These are phyloP conservation scores for Danio jaintianensis DNA, from an alignment of 2,797 vertebrate species.

Conservation along the genomic window DNA sequence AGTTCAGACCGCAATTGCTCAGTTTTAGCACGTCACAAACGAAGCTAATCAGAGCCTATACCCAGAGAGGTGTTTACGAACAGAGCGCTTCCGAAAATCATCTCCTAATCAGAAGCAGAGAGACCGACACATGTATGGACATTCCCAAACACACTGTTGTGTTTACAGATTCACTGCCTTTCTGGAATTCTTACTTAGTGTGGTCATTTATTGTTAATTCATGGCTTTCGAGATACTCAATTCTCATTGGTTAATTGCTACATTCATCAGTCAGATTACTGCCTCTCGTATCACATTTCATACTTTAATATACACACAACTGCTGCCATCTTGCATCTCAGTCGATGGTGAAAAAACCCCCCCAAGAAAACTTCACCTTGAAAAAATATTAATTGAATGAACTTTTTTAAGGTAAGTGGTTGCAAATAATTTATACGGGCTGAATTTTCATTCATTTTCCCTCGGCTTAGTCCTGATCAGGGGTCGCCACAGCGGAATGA, in stretches of 20 bases:
- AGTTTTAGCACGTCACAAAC: slow-evolving; percentile 46
- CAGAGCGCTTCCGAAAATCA: slow-evolving; percentile 30
- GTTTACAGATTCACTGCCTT: slow-evolving; percentile 5
- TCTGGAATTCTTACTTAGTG: neutral
- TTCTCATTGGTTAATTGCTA: neutral
- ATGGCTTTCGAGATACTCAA: neutral
- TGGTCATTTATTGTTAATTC: neutral
- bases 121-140: slow-evolving; percentile 22
- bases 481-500: no score
- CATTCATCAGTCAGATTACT: neutral
- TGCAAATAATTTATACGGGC: no score
- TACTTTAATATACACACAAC: neutral
- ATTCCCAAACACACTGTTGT: slow-evolving; percentile 20
- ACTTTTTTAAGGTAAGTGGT: no score
- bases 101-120: slow-evolving; percentile 35
- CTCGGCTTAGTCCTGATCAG: no score
- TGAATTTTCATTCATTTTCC: no score
- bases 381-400: no score
- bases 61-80: slow-evolving; percentile 40
- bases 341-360: no score
- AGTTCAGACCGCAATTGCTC: slow-evolving; percentile 32
- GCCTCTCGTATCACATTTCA: neutral
- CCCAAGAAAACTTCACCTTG: no score
- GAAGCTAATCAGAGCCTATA: slow-evolving; percentile 29
- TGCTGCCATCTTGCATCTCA: neutral